Conservation (phyloP, 2,113 vertebrate genomes). For the Etheostoma spectabile region DNA sequence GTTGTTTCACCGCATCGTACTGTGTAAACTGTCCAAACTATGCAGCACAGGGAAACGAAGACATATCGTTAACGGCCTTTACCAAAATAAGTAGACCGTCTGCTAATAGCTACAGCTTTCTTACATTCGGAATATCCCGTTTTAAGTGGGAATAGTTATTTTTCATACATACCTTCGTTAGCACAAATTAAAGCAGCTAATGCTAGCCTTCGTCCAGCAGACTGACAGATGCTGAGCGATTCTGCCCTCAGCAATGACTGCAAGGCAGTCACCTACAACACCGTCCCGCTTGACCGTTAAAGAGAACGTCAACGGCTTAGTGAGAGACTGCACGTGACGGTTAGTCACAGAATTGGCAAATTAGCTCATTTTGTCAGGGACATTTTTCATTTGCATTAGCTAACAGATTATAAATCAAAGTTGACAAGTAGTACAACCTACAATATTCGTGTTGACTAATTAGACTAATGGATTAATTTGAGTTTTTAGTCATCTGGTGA, state of each 20-base stretch:
- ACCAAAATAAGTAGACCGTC: neutral
- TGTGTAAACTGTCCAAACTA: conserved; percentile 58
- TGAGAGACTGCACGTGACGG: no score
- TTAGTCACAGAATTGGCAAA: neutral
- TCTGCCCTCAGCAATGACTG: conserved; percentile 52
- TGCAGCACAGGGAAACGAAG: conserved; percentile 4
- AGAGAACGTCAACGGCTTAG: neutral
- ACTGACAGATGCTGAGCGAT: fast-evolving
- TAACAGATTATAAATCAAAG: neutral
- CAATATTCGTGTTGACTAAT: neutral
- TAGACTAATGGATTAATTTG: neutral
- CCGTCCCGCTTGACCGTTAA: neutral
- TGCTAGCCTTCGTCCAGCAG: conserved; percentile 38
- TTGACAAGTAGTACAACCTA: neutral
- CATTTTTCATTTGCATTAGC: neutral
- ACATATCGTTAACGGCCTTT: neutral
- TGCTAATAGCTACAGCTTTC: no score
- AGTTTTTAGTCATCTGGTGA: neutral
- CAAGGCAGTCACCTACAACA: neutral
- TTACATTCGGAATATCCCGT: neutral
- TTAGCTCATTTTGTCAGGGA: neutral
- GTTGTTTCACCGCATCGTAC: conserved; percentile 32
- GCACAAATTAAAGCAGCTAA: conserved; percentile 52
- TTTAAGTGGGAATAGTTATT: neutral
- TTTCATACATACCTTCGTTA: conserved; percentile 56